A percentile compares a stretch with the other conserved stretches of the same genome.
These are phyloP conservation scores for Phyllostomus hastatus DNA, from an alignment of 2,113 vertebrate species.

Conservation along the genomic window DNA sequence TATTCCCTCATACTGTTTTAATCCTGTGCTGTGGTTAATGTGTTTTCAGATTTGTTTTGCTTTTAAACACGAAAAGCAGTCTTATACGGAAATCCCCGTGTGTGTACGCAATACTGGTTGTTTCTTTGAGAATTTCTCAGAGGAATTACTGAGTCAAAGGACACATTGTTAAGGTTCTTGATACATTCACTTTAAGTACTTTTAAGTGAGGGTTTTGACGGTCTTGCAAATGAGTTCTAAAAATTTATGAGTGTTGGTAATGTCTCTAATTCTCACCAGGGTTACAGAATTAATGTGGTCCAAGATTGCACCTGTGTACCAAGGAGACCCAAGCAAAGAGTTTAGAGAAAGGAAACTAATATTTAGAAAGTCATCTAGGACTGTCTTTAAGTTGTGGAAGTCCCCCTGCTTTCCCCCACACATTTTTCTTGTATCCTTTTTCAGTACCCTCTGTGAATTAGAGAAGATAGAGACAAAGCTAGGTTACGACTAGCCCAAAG, in stretches of 20 bases:
- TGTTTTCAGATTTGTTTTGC: conserved; percentile 32
- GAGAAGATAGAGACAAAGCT: background rate
- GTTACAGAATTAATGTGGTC: background rate
- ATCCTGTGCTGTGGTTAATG: background rate
- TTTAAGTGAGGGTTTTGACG: background rate
- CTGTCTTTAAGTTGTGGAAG: background rate
- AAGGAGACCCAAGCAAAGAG: background rate
- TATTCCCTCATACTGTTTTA: background rate
- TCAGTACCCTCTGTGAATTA: background rate
- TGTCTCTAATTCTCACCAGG: background rate
- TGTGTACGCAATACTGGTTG: background rate
- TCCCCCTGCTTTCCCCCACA: rapidly evolving
- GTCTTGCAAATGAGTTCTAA: background rate
- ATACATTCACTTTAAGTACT: background rate
- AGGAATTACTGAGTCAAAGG: background rate
- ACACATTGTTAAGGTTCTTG: background rate
- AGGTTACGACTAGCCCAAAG: background rate
- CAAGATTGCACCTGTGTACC: background rate
- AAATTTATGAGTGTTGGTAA: background rate
- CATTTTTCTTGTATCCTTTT: background rate
- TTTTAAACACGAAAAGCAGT: background rate
- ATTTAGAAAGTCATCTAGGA: background rate
- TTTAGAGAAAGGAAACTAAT: background rate
- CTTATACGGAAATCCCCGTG: background rate
- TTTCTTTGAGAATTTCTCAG: background rate